Conservation (phyloP, 2,113 vertebrate genomes). For the Taxidea taxus region DNA sequence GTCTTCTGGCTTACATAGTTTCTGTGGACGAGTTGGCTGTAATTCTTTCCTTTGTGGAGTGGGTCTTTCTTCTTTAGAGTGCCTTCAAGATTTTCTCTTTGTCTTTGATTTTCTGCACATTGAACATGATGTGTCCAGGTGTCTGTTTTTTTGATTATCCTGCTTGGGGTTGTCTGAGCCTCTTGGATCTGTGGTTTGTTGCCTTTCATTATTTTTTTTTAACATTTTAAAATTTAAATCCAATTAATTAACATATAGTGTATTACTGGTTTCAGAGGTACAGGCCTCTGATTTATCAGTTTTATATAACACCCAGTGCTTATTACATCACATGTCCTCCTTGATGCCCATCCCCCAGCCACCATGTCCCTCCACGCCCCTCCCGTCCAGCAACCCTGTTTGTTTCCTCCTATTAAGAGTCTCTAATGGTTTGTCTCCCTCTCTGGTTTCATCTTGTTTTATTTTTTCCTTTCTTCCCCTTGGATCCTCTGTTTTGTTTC, state of each 20-base stretch:
- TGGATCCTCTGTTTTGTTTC: not conserved
- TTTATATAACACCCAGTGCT: not conserved
- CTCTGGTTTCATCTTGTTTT: not conserved
- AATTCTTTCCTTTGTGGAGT: not conserved
- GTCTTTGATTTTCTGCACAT: not conserved
- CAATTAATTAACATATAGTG: not conserved
- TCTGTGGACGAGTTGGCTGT: not conserved
- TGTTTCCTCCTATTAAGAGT: not conserved
- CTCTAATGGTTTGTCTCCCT: not conserved
- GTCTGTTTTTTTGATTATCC: accelerated
- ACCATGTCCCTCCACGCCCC: no score
- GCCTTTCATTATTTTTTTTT: not conserved
- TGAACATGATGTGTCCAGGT: not conserved
- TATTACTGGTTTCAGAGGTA: not conserved
- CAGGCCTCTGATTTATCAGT: not conserved
- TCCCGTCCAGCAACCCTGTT: not conserved
- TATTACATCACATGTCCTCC: not conserved
- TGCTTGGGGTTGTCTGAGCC: not conserved
- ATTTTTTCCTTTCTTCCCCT: not conserved
- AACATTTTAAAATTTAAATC: not conserved
- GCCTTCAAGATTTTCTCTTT: not conserved
- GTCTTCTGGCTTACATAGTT: not conserved
- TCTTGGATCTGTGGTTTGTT: not conserved
- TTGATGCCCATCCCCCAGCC: not conserved
- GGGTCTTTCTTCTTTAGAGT: not conserved